Percentiles rank a stretch among this genome's conserved stretches.
phyloP scores from a whole-genome alignment of 2,113 vertebrate species.

The Mola mola region DNA sequence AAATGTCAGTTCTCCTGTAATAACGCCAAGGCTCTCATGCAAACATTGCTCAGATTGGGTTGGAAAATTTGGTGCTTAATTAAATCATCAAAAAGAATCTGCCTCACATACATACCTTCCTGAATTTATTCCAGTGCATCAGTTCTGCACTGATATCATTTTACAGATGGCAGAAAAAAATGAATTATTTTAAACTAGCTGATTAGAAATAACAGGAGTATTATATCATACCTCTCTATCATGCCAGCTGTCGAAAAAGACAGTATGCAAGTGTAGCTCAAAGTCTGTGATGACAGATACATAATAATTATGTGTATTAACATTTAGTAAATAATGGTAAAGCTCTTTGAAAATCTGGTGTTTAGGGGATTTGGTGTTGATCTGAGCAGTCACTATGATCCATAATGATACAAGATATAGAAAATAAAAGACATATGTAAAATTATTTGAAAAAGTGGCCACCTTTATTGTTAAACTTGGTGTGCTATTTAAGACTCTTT shows the following conservation, averaged over 20 bases:
- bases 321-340: constrained; percentile 28
- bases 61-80: neutral
- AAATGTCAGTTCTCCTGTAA: constrained; percentile 67
- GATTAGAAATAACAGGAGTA: constrained; percentile 55
- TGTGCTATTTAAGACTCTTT: neutral
- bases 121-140: constrained; percentile 32
- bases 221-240: constrained; percentile 34
- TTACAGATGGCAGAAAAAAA: constrained; percentile 45
- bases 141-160: constrained; percentile 28
- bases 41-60: constrained; percentile 36
- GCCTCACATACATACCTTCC: neutral
- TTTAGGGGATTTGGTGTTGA: too few species aligned
- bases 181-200: constrained; percentile 66
- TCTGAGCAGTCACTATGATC: neutral
- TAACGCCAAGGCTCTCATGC: constrained; percentile 74
- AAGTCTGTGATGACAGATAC: neutral
- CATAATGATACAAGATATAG: too few species aligned
- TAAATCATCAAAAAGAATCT: constrained; percentile 13
- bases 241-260: constrained; percentile 19
- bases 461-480: constrained; percentile 1
- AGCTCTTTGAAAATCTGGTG: constrained; percentile 24
- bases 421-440: too few species aligned
- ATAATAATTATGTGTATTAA: neutral
- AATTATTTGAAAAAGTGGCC: neutral
- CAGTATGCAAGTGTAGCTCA: constrained; percentile 15